Conservation (phyloP, 2,888 invertebrate species). For the Amphipoea lucens region DNA sequence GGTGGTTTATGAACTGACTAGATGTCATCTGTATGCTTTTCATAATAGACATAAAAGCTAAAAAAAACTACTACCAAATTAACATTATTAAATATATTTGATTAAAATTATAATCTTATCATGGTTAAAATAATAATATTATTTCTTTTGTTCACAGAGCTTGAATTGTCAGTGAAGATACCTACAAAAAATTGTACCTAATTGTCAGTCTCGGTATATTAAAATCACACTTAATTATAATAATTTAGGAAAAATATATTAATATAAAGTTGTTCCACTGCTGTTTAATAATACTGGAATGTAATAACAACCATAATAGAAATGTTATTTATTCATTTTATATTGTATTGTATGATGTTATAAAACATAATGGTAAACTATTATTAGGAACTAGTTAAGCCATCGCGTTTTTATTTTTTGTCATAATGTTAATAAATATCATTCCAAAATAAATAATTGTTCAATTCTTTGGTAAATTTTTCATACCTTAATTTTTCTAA, state of each 20-base stretch:
- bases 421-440: conserved; percentile 79
- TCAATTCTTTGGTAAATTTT: conserved; percentile 66
- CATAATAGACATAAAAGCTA: background rate
- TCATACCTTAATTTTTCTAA: background rate
- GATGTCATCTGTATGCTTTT: background rate
- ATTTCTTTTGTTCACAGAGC: conserved; percentile 80
- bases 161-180: conserved; percentile 71
- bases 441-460: conserved; percentile 81
- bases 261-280: conserved; percentile 63
- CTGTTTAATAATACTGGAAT: conserved; percentile 72
- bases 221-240: conserved; percentile 65
- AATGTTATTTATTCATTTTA: conserved; percentile 79
- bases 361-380: conserved; percentile 68
- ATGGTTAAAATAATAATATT: conserved; percentile 7
- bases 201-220: conserved; percentile 61
- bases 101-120: background rate
- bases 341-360: conserved; percentile 72
- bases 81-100: conserved; percentile 3
- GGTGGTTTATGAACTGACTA: conserved; percentile 26
- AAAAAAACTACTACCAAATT: background rate
- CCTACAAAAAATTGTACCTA: conserved; percentile 67
- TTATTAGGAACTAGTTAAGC: conserved; percentile 68
- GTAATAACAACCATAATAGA: conserved; percentile 69
- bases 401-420: conserved; percentile 67
- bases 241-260: conserved; percentile 63